Base-by-base conservation (phyloP, 2,797 vertebrate genomes). In the Spinibarbus caldwelli region DNA sequence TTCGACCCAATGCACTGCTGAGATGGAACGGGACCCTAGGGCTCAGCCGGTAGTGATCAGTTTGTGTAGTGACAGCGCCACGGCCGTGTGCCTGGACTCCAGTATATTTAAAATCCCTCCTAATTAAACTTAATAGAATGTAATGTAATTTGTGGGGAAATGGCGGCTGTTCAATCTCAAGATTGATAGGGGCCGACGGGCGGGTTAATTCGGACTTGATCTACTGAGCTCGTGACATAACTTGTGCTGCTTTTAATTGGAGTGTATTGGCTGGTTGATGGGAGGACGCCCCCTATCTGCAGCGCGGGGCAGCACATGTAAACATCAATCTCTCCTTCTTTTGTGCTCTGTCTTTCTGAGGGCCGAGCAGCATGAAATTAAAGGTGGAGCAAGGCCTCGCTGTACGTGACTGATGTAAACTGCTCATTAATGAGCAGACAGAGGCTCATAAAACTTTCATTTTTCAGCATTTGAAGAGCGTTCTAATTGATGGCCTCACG, bases 71-170 rank as follows among this genome's bases (percentile, higher is more conserved):
- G 95, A 95, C 94, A 93, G 93, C 29, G 82, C 92, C n/a, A 79
- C 90, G 92, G 93, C 94, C 88, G 91, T 11, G 87, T 88, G 93
- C 93, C 94, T 92, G 91, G 93, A 92, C 91, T 92, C 92, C 84
- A 95, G 94, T 95, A 93, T 95, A 96, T 96, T 96, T 95, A 95
- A 95, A 96, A 95, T 95, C 94, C 93, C 93, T 96, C 94, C 94
- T 94, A 95, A 96, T 95, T 96, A 96, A 95, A 96, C 92, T 91
- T 95, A 96, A 96, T 96, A 95, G 94, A 95, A 96, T 95, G 94
- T 96, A 95, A 96, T 96, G 93, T 95, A 95, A 95, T 95, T 95
- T 95, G 92, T 92, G 92, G 90, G 92, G 93, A 93, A 91, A 95
- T 89, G 90, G 92, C 90, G 88, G 90, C 89, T 36, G 90, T 92